Percentiles rank a stretch among this genome's conserved stretches.
phyloP scores from a whole-genome alignment of 1,140 invertebrate species.

The Tribolium castaneum region DNA sequence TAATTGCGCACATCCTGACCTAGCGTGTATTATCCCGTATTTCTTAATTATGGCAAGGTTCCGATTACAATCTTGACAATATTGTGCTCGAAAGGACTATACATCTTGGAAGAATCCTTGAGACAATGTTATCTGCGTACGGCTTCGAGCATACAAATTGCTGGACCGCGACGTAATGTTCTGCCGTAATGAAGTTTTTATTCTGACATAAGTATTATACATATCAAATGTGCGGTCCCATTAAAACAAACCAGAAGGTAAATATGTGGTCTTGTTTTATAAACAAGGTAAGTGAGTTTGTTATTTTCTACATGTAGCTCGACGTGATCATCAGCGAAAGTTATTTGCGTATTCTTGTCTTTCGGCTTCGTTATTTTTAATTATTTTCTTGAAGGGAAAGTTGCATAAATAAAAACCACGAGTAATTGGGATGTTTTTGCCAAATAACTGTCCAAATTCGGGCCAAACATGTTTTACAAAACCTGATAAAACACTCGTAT shows the following conservation, averaged over 20 bases:
- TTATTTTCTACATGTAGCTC: neutral
- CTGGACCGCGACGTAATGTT: constrained; percentile 38
- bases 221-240: constrained; percentile 23
- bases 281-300: constrained; percentile 6
- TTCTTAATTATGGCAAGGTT: constrained; percentile 23
- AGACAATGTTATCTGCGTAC: constrained; percentile 44
- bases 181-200: constrained; percentile 43
- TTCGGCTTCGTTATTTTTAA: constrained; percentile 26
- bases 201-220: constrained; percentile 40
- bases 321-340: constrained; percentile 20
- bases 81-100: constrained; percentile 18
- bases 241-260: constrained; percentile 33
- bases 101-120: constrained; percentile 38
- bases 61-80: constrained; percentile 32
- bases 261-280: constrained; percentile 7
- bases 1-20: constrained; percentile 30
- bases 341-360: constrained; percentile 32
- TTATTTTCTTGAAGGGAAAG: constrained; percentile 4
- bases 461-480: neutral
- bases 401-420: constrained; percentile 10
- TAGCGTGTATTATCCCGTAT: constrained; percentile 11
- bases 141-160: constrained; percentile 40
- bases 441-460: neutral
- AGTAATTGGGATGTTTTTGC: constrained; percentile 13
- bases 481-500: neutral